Conservation (phyloP, 2,113 vertebrate genomes). For the Cricetomys ansorgei region DNA sequence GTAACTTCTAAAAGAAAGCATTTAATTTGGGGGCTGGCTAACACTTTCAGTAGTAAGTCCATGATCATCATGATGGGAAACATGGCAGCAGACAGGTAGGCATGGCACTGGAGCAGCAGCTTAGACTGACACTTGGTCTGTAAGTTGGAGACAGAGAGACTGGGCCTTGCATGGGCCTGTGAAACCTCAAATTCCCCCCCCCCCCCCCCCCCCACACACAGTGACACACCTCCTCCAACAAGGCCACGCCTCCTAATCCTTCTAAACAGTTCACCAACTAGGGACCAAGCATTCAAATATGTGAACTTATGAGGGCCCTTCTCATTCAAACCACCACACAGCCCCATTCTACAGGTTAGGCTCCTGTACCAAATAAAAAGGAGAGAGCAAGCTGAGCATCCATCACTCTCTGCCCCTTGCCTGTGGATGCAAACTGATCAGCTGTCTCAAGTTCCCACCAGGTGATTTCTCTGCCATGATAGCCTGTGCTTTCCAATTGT, state of each 20-base stretch:
- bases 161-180: background rate
- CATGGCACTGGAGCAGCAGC: too few relatives aligned
- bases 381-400: background rate
- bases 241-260: background rate
- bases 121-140: background rate
- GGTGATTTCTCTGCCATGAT: background rate
- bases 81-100: background rate
- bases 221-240: background rate
- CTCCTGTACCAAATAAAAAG: background rate
- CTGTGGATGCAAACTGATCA: background rate
- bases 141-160: background rate
- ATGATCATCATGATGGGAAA: background rate
- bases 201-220: background rate
- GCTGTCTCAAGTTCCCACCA: background rate
- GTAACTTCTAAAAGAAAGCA: background rate
- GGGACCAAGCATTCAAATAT: background rate
- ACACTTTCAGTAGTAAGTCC: background rate
- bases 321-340: background rate
- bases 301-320: background rate
- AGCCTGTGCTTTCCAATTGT: background rate
- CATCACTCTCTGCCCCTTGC: background rate
- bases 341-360: background rate
- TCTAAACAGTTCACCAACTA: background rate
- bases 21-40: background rate
- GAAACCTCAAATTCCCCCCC: background rate